A percentile compares a stretch with the other conserved stretches of the same genome.
These are phyloP conservation scores for Sturmia bella DNA, from an alignment of 2,888 invertebrate genomes.

Conservation along the genomic window DNA sequence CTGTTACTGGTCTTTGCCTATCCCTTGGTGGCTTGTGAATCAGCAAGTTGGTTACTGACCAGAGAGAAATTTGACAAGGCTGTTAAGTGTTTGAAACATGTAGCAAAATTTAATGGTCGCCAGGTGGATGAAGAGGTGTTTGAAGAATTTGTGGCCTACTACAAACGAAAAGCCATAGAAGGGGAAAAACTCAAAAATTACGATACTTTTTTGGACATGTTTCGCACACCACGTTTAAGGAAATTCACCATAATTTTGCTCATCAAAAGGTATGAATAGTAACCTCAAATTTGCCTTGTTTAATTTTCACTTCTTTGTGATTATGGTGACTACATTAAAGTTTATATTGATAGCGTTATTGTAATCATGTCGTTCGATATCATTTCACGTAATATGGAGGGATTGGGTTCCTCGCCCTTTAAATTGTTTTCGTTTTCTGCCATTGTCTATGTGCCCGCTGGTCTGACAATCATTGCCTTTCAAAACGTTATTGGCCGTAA, in stretches of 20 bases:
- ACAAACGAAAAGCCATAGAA: constrained; percentile 74
- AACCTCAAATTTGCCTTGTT: constrained; percentile 42
- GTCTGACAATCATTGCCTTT: constrained; percentile 77
- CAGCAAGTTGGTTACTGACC: constrained; percentile 85
- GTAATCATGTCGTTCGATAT: constrained; percentile 84
- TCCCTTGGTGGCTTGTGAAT: constrained; percentile 84
- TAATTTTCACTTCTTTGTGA: no score
- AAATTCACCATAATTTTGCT: constrained; percentile 83
- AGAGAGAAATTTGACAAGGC: constrained; percentile 83
- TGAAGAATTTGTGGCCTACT: constrained; percentile 80
- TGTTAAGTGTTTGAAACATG: constrained; percentile 82
- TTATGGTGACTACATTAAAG: no score
- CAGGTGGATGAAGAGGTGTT: constrained; percentile 81
- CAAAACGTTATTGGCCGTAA: constrained; percentile 82
- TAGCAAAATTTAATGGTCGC: constrained; percentile 83
- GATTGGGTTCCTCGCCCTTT: constrained; percentile 83
- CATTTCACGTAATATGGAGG: constrained; percentile 84
- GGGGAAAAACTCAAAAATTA: constrained; percentile 70
- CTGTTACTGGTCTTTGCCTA: constrained; percentile 81
- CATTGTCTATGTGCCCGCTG: constrained; percentile 83
- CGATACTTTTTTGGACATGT: constrained; percentile 82
- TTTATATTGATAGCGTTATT: constrained; percentile 84
- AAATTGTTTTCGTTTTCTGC: constrained; percentile 83
- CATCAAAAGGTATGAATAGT: constrained; percentile 85
- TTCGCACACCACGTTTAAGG: constrained; percentile 83